These are phyloP conservation scores for Lota lota DNA, from an alignment of 2,113 vertebrate genomes.

Conservation along the genomic window DNA sequence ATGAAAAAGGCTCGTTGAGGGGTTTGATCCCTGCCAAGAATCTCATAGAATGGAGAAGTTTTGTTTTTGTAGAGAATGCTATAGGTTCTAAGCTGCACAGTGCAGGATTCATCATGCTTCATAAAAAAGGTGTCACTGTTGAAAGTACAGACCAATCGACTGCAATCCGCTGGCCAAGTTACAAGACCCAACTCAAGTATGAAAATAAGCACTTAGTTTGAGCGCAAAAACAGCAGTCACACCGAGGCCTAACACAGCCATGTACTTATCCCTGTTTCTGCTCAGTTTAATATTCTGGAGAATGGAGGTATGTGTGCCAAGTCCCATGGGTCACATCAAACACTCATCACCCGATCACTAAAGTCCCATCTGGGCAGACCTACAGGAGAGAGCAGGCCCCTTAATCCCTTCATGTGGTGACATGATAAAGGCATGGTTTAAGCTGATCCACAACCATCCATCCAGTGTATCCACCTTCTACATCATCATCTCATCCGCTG, in stretches of 20 bases:
- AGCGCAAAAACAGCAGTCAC: too few species aligned
- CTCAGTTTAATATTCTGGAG: conserved; percentile 8
- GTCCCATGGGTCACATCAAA: conserved; percentile 6
- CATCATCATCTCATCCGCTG: conserved; percentile 26
- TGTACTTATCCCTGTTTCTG: not conserved
- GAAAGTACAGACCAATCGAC: not conserved
- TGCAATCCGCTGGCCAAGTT: too few species aligned
- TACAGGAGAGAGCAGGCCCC: conserved; percentile 43
- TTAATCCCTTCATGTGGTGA: conserved; percentile 59
- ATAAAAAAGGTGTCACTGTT: too few species aligned
- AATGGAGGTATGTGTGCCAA: conserved; percentile 5
- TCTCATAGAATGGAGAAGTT: too few species aligned
- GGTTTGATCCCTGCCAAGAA: too few species aligned
- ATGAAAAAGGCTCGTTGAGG: too few species aligned
- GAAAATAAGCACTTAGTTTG: too few species aligned
- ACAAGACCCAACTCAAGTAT: too few species aligned
- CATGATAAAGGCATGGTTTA: conserved; percentile 63
- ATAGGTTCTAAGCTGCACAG: too few species aligned
- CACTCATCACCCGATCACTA: conserved; percentile 30
- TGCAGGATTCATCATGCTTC: too few species aligned
- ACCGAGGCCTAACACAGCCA: not conserved
- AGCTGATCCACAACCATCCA: conserved; percentile 26
- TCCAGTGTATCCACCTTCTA: conserved; percentile 26
- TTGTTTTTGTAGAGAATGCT: too few species aligned
- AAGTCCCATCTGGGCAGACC: conserved; percentile 54